Evolutionary conservation across 2,797 vertebrate genomes (phyloP), one percentile per base, ranked within the genome.

Genomic region (Muraenolepis orangiensis): DNA sequence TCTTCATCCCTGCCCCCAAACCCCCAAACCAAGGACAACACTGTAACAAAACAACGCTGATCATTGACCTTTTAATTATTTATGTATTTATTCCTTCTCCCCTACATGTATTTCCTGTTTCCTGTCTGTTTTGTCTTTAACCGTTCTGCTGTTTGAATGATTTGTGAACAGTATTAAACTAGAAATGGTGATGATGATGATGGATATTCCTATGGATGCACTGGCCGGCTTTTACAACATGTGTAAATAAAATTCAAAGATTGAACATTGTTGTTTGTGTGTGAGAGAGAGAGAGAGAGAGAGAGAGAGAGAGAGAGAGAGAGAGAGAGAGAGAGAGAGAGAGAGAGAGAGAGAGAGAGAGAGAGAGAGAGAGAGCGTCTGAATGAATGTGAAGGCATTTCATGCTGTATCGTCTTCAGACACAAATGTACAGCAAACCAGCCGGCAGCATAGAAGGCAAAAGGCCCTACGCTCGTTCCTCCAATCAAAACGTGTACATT

Each of bases 161-260:
- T 14, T 46, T 46, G 40, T 46, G 36, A 38, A 18, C 42, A 20
- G 42, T 51, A 18, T 20, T n/a, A 6, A 57, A 7, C 20, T 20
- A 38, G 6, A 11, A 12, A 26, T 64, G n/a, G 26, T 57, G 20
- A 57, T 57, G 20, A 20, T 57, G 23, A 7, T 57, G 20, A n/a
- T 57, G 51, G 23, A 23, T 64, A 64, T 64, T 64, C 57, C 57
- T 64, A 23, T 64, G 57, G 10, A 26, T 64, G 23, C 57, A 64
- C 57, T 64, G n/a, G 23, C 57, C 23, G n/a, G 31, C 31, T 36
- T 57, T 66, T 32, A 40, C 57, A 40, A 66, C 32, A 40, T 34
- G 64, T 67, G 66, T 67, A 67, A 67, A 67, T 38, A 29, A 40
- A 31, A 67, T 31, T 31, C 13, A 67, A 67, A 67, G 38, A 42